Evolutionary conservation across 2,888 invertebrate genomes (phyloP), one percentile per base, ranked within the genome.

Genomic region (Lepidocyrtoides sp.): DNA sequence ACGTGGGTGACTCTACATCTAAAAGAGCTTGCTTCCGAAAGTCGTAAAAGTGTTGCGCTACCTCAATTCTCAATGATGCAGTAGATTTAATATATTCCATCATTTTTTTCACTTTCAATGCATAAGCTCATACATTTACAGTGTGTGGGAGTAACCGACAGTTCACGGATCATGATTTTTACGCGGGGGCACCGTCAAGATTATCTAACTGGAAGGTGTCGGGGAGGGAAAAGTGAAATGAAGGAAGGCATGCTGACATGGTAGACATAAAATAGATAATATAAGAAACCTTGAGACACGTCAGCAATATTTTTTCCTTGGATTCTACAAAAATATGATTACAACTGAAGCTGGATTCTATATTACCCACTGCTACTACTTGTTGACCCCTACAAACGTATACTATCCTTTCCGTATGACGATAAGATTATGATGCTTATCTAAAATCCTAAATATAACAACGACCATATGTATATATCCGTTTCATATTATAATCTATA

Each of bases 171-270:
- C 36, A 32, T 36, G 36, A 81, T 54, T 60, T 57, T 81, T 54
- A 60, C 63, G 60, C 14, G 60, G 63, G 82, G 60, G 82, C 60
- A 44, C 85, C 60, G 57, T 60, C 60, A 36, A 75, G 85, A 85
- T 85, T 85, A 26, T 85, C 57, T 69, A 75, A 57, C 48, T 57
- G 75, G 41, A 54, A 81, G 60, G 32, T 48, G 63, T 2, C 0
- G 8, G 36, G 7, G 17, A 32, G 2, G 1, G 36, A 36, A 17
- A n/a, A 7, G 36, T 10, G 20, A 3, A 32, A 41, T 10, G 26
- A 32, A 77, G 48, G 20, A 48, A 54, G 14, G 17, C 51, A 77
- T 69, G 29, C 36, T 84, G 83, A 41, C 36, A 63, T 20, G 41
- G 44, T 20, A 44, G 41, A 72, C 41, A 44, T 23, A 23, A 41